Evolutionary conservation across 1,140 invertebrate genomes (phyloP).

Genomic region (Phymastichus coffea): DNA sequence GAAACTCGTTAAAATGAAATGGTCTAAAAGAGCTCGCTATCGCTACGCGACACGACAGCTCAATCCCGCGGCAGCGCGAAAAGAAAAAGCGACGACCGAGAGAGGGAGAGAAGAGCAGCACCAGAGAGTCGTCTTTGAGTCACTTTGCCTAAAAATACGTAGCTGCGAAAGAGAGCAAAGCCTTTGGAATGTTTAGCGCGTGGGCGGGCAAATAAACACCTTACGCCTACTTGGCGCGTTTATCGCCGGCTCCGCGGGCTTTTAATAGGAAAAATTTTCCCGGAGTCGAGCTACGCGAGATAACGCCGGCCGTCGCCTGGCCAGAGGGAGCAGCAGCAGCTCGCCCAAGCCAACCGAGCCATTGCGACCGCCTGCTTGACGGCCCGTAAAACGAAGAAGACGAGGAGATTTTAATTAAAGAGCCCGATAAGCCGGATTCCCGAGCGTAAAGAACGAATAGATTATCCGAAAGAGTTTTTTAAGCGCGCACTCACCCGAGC

Average conservation of each 20-base stretch:
- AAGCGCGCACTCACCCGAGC: no score
- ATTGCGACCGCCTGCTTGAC: neutral
- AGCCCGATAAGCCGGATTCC: neutral
- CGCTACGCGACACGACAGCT: no score
- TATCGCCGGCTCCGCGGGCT: neutral
- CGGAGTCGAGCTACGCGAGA: neutral
- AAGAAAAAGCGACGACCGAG: no score
- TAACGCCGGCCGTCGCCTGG: neutral
- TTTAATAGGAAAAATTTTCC: slow-evolving; percentile 10
- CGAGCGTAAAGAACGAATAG: neutral
- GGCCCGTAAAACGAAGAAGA: slow-evolving; percentile 8
- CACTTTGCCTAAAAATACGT: slow-evolving; percentile 25
- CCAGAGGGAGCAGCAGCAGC: neutral
- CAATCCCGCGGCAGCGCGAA: no score
- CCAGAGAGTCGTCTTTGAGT: no score
- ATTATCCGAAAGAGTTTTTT: no score
- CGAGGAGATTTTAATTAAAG: slow-evolving; percentile 17
- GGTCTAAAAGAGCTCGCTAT: no score
- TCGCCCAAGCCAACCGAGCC: neutral
- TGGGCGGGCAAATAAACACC: slow-evolving; percentile 5
- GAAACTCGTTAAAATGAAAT: no score
- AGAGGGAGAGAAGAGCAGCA: no score
- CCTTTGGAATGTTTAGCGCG: slow-evolving; percentile 7
- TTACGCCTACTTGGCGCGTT: neutral
- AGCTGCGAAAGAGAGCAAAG: slow-evolving; percentile 1